Percentiles rank a stretch among this genome's conserved stretches.
phyloP scores from a whole-genome alignment of 1,140 invertebrate genomes.

The Bombus consobrinus region DNA sequence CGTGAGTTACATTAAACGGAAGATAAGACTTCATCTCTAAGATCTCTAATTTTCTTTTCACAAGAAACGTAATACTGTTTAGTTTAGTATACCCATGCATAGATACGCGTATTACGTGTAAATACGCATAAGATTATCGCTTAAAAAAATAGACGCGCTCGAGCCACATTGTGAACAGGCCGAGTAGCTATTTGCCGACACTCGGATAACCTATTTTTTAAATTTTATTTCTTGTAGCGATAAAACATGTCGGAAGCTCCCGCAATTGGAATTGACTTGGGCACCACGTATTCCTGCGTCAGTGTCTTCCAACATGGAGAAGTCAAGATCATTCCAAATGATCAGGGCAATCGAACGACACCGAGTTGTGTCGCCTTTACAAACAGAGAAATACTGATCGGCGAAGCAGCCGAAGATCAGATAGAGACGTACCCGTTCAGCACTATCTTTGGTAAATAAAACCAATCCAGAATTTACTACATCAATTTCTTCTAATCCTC shows the following conservation, averaged over 20 bases:
- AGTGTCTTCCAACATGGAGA: slow-evolving; percentile 92
- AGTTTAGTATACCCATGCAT: too few species aligned
- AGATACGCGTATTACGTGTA: too few species aligned
- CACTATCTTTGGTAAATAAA: slow-evolving; percentile 86
- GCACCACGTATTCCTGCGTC: slow-evolving; percentile 92
- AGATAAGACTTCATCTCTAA: too few species aligned
- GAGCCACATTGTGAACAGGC: too few species aligned
- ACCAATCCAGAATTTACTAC: not conserved
- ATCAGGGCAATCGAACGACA: slow-evolving; percentile 95
- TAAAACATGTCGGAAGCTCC: slow-evolving; percentile 78
- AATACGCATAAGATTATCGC: too few species aligned
- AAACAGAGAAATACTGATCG: slow-evolving; percentile 93
- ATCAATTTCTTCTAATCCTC: not conserved
- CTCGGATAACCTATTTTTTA: not conserved
- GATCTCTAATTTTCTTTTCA: too few species aligned
- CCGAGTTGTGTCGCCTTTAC: slow-evolving; percentile 96
- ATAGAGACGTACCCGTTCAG: slow-evolving; percentile 89
- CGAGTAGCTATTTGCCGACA: too few species aligned
- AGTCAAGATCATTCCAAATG: slow-evolving; percentile 96
- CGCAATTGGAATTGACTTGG: slow-evolving; percentile 89
- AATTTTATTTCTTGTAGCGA: not conserved
- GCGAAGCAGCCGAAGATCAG: slow-evolving; percentile 92
- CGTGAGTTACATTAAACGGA: too few species aligned
- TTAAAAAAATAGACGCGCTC: too few species aligned
- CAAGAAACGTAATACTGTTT: too few species aligned